Base-by-base conservation (phyloP, 2,888 invertebrate species). In the Helobdella robusta region DNA sequence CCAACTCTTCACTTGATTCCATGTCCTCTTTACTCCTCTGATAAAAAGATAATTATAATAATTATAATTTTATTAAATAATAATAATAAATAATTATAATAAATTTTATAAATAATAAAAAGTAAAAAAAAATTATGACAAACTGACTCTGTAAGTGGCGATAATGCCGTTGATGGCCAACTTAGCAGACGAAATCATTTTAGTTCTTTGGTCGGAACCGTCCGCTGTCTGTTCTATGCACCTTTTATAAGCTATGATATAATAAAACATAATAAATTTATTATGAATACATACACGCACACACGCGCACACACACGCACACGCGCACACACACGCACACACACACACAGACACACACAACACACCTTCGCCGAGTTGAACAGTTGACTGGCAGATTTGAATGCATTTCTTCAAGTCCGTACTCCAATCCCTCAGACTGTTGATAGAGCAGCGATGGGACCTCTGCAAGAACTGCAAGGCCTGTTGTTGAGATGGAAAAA, bases 381-480 rank as follows among this genome's bases (percentile, higher is more conserved):
- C 20, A 1, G 75, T 70, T 36, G 74, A 68, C 15, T 73, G 66
- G 15, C 72, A 68, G 20, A 88, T 85, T 74, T 85, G 84, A 67
- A 83, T 78, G 72, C 86, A 85, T 3, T 83, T 82, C 0, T 75
- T 73, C 1, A 75, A 60, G 40, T 80, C 77, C 68, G 76, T 78
- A 70, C 81, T 82, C 82, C 83, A 84, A 64, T 81, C 80, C 6
- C 85, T 83, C 77, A 86, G 85, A n/a, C 86, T 86, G 69, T 84
- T 84, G 6, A 32, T 63, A 0, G 86, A 86, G 69, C 80, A 80
- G 63, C 86, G 84, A 75, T 88, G 87, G 0, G 89, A 87, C 76
- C 87, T 86, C 70, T 89, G 86, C 25, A 91, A 81, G 67, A 87
- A 85, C 74, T 89, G 88, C 35, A 76, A 63, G 8, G 73, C 74